Conservation (phyloP, 2,113 vertebrate species). For the Datnioides undecimradiatus region DNA sequence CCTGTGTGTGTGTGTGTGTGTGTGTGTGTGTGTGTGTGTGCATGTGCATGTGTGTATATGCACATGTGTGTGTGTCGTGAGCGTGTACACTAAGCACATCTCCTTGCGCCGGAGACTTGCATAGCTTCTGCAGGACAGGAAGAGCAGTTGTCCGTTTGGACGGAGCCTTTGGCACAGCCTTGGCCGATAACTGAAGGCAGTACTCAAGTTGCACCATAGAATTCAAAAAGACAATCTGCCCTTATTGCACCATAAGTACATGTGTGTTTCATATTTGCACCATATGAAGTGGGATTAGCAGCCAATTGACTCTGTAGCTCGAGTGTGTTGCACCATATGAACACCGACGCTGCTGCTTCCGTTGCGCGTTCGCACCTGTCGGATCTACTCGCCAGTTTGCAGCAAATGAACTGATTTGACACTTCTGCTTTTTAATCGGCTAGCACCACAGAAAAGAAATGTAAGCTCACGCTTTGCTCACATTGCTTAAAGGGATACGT, state of each 20-base stretch:
- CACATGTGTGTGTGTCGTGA: conserved; percentile 27
- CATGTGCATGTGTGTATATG: conserved; percentile 28
- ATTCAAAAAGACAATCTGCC: conserved; percentile 77
- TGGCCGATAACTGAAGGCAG: conserved; percentile 76
- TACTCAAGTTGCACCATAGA: conserved; percentile 76
- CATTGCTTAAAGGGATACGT: conserved; percentile 28
- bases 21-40: conserved; percentile 22
- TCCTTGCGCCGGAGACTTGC: conserved; percentile 76
- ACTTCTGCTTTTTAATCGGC: conserved; percentile 21
- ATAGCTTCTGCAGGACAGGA: conserved; percentile 81
- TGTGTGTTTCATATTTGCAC: conserved; percentile 74
- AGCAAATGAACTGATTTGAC: conserved; percentile 39
- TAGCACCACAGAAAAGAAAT: conserved; percentile 73
- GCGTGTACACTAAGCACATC: conserved; percentile 74
- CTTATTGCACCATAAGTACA: conserved; percentile 79
- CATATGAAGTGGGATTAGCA: conserved; percentile 77
- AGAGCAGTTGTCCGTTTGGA: conserved; percentile 77
- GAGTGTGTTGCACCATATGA: conserved; percentile 65
- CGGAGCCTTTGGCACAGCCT: conserved; percentile 75
- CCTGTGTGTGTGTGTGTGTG: conserved; percentile 34
- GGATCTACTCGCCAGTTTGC: conserved; percentile 26
- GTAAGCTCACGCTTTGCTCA: conserved; percentile 1
- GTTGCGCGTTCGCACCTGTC: conserved; percentile 37
- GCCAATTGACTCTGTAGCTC: conserved; percentile 70
- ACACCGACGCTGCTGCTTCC: conserved; percentile 44